Base-by-base conservation (phyloP, 2,113 vertebrate species). In the Pygoscelis antarcticus region DNA sequence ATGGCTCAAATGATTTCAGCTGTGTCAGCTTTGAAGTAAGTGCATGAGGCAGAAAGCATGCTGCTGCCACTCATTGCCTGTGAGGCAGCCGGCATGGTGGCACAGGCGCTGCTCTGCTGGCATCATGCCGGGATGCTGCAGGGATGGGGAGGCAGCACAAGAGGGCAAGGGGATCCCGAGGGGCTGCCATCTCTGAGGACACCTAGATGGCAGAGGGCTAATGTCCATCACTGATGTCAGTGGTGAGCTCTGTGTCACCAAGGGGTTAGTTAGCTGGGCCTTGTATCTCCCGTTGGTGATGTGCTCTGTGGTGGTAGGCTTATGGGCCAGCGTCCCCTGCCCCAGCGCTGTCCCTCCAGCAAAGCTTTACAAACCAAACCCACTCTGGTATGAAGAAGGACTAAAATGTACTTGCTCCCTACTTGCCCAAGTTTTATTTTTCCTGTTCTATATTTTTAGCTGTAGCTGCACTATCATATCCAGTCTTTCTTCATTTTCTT, bases 1-100 rank as follows among this genome's bases (percentile, higher is more conserved):
- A 20, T 4, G 22, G 16, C 18, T 74, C 46, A 36, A 7, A 26
- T 5, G 2, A 16, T 69, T 80, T 52, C 5, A 23, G 7, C 30
- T 66, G 38, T 23, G 76, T 85, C 0, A 1, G 18, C 26, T 76
- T 18, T 29, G 42, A 36, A 91, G 57, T 7, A 15, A 30, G 11
- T 0, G 0, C 2, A 3, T 0, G 7, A 23, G 9, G 10, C 54
- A 49, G 62, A 54, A 65, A 58, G 23, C 0, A 25, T 0, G 0
- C 42, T 2, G 4, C 30, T 47, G 49, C 22, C 10, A 0, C 11
- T 36, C 0, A 2, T 47, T 36, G 18, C 34, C 72, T 0, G 0
- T 0, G 1, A 21, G 85, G 74, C 71, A 3, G 18, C 3, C 0
- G 0, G 5, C 32, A 36, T 0, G 4, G 27, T 70, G 40, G 23